These are phyloP conservation scores for Agrotis puta DNA, from an alignment of 2,888 invertebrate genomes.

Conservation along the genomic window DNA sequence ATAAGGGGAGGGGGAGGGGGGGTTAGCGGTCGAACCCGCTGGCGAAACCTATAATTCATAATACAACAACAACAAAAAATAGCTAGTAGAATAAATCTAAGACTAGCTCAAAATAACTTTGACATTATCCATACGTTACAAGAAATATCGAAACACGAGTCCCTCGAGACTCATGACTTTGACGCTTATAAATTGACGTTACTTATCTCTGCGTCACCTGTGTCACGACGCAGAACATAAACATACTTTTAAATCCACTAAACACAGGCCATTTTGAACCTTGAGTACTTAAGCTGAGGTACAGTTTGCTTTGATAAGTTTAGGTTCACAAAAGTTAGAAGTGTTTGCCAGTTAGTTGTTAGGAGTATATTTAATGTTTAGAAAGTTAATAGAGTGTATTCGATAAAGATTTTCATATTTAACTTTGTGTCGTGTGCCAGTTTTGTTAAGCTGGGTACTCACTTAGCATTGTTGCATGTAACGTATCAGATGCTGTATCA, in stretches of 20 bases:
- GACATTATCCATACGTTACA: conserved; percentile 42
- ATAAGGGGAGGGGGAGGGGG: too few relatives aligned
- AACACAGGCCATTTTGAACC: conserved; percentile 15
- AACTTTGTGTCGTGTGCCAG: conserved; percentile 24
- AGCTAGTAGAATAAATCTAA: conserved; percentile 31
- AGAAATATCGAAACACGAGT: conserved; percentile 57
- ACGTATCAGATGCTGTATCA: too few relatives aligned
- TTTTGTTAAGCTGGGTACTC: conserved; percentile 25
- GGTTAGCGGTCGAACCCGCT: too few relatives aligned
- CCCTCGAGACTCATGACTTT: conserved; percentile 68
- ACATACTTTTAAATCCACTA: conserved; percentile 57
- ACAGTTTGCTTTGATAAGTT: neutral
- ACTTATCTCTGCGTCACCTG: conserved; percentile 79
- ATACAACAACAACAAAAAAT: neutral
- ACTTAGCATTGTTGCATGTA: too few relatives aligned
- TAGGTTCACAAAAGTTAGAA: conserved; percentile 40
- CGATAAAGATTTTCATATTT: conserved; percentile 55
- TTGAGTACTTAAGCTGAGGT: neutral
- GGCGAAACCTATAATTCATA: too few relatives aligned
- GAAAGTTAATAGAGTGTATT: conserved; percentile 49
- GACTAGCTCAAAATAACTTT: conserved; percentile 53
- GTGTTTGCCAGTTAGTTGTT: conserved; percentile 46
- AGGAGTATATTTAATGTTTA: conserved; percentile 46
- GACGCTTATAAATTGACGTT: conserved; percentile 82
- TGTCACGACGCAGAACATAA: conserved; percentile 53